Conservation (phyloP, 2,888 invertebrate genomes). For the Rhopalosiphum nymphaeae region DNA sequence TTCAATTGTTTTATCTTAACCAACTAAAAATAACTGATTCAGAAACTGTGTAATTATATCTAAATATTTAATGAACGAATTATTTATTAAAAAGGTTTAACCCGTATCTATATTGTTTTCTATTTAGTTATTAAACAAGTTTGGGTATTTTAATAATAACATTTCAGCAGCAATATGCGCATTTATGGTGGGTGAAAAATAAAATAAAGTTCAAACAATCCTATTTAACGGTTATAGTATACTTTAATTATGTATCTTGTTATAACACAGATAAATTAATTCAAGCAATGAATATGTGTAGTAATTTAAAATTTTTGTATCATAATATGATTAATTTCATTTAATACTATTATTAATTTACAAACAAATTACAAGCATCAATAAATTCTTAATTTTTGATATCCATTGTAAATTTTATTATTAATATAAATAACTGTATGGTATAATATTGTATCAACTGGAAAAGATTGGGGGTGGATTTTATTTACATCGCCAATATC, state of each 20-base stretch:
- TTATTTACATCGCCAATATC: background rate
- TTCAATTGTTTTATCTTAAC: background rate
- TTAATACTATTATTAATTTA: background rate
- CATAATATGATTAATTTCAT: background rate
- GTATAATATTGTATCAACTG: background rate
- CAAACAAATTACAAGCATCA: background rate
- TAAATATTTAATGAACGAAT: background rate
- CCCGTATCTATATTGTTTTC: background rate
- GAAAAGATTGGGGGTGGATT: background rate
- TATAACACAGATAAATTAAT: background rate
- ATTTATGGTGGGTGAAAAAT: background rate
- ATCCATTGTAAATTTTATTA: background rate
- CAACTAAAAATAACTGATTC: background rate
- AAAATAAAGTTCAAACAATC: background rate
- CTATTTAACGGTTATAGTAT: background rate
- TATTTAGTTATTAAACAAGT: background rate
- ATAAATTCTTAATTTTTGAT: background rate
- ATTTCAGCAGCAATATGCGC: background rate
- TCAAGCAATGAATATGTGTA: background rate
- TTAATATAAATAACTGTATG: background rate
- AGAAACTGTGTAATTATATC: background rate
- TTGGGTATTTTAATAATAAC: background rate
- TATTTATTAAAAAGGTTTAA: slow-evolving; percentile 9
- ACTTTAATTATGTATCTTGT: background rate
- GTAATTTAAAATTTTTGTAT: background rate